Evolutionary conservation across 2,113 vertebrate species (phyloP).

Genomic region (cat (Felis catus)): F.catus_Fca126_mat1.0 CM031424.1:69372501-69373000

Average conservation of each 20-base stretch:
- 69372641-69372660: slow-evolving; percentile 73
- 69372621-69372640: slow-evolving; percentile 36
- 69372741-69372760: too few relatives aligned
- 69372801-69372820: too few relatives aligned
- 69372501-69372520: slow-evolving; percentile 68
- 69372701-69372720: slow-evolving; percentile 81
- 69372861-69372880: too few relatives aligned
- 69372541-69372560: slow-evolving; percentile 76
- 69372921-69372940: neutral
- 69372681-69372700: slow-evolving; percentile 77
- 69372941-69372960: slow-evolving; percentile 85
- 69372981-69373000: slow-evolving; percentile 89
- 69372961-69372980: slow-evolving; percentile 92
- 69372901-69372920: too few relatives aligned
- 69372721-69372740: too few relatives aligned
- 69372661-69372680: slow-evolving; percentile 69
- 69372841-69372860: too few relatives aligned
- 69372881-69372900: too few relatives aligned
- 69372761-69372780: too few relatives aligned
- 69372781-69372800: too few relatives aligned
- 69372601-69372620: slow-evolving; percentile 80
- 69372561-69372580: slow-evolving; percentile 75
- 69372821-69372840: too few relatives aligned
- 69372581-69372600: slow-evolving; percentile 74
- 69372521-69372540: slow-evolving; percentile 76